These are phyloP conservation scores for Teleogryllus oceanicus DNA, from an alignment of 2,888 invertebrate genomes.

Conservation along the genomic window DNA sequence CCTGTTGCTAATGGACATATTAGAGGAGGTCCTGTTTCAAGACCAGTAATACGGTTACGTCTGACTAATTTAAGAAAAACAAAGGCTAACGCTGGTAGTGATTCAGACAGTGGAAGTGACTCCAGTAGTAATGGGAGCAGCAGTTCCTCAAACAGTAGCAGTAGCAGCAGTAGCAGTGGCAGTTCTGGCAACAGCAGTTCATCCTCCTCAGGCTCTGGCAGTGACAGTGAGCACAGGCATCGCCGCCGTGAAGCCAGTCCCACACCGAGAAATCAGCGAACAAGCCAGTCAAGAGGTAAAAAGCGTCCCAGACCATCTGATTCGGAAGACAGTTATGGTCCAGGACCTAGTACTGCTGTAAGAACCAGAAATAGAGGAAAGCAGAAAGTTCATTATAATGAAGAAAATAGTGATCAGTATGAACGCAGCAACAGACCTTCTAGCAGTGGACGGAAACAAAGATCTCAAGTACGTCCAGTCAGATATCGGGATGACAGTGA, in stretches of 20 bases:
- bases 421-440: background rate
- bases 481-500: slow-evolving; percentile 28
- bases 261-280: background rate
- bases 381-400: slow-evolving; percentile 23
- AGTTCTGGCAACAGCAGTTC: background rate
- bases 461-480: background rate
- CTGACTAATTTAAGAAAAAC: slow-evolving; percentile 27
- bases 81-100: background rate
- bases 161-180: background rate
- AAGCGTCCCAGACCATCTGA: slow-evolving; percentile 42
- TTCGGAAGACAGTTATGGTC: slow-evolving; percentile 57
- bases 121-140: slow-evolving; percentile 12
- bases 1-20: slow-evolving; percentile 27
- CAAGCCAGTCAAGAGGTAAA: slow-evolving; percentile 23
- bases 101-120: slow-evolving; percentile 24
- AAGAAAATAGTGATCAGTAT: background rate
- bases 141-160: background rate
- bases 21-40: slow-evolving; percentile 27
- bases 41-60: slow-evolving; percentile 34
- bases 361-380: slow-evolving; percentile 11
- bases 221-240: slow-evolving; percentile 19
- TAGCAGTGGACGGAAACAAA: background rate
- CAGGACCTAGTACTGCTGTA: slow-evolving; percentile 41
- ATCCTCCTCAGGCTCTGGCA: background rate
- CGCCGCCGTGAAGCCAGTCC: slow-evolving; percentile 5